These are phyloP conservation scores for Acridotheres tristis DNA, from an alignment of 2,797 vertebrate genomes.

Conservation along the genomic window DNA sequence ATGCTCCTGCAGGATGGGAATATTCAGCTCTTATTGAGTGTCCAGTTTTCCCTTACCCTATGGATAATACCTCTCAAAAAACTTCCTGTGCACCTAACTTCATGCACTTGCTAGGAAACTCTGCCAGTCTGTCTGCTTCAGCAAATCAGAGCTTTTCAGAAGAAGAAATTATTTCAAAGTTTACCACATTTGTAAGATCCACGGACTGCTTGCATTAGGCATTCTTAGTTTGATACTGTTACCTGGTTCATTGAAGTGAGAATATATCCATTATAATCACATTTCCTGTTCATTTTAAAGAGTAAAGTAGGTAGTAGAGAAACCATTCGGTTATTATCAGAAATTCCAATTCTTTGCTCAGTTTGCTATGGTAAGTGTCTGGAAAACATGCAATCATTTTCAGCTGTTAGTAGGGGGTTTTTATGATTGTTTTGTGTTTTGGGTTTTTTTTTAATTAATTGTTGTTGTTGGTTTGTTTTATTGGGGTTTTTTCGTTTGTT, in stretches of 20 bases:
- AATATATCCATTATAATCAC: conserved; percentile 28
- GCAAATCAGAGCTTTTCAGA: background rate
- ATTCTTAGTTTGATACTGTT: background rate
- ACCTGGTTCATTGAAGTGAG: background rate
- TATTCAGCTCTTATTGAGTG: background rate
- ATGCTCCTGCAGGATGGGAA: background rate
- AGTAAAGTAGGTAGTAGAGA: background rate
- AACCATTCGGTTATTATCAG: background rate
- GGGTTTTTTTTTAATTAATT: no score
- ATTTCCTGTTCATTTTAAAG: conserved; percentile 40
- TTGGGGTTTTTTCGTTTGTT: no score
- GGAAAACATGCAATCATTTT: conserved; percentile 29
- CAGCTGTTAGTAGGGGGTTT: background rate
- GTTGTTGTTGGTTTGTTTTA: background rate
- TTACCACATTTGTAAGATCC: background rate
- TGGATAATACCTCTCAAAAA: background rate
- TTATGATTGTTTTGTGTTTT: background rate
- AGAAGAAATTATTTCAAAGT: background rate
- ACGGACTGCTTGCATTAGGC: background rate
- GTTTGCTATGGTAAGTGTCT: conserved; percentile 7
- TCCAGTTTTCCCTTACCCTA: background rate
- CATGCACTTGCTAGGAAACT: background rate
- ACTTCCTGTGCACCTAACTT: background rate
- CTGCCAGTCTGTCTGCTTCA: background rate
- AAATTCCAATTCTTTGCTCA: conserved; percentile 10